phyloP scores from a whole-genome alignment of 2,113 vertebrate genomes.

The Hemiprocne comata region DNA sequence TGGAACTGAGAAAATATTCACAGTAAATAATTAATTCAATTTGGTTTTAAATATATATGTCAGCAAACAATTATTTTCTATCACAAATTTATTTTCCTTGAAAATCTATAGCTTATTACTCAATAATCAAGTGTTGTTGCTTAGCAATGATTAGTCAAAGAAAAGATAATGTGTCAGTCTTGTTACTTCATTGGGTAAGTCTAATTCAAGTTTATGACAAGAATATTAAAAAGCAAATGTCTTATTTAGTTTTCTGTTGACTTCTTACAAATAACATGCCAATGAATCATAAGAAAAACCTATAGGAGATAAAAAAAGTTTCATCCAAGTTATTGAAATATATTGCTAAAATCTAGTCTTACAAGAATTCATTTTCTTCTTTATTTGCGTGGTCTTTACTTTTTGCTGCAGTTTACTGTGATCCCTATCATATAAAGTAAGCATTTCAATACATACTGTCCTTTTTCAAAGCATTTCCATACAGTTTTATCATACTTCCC shows the following conservation, averaged over 20 bases:
- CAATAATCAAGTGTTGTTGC: background rate
- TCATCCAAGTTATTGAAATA: background rate
- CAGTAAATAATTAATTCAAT: background rate
- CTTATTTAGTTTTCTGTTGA: background rate
- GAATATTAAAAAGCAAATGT: background rate
- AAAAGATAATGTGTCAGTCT: background rate
- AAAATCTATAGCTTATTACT: background rate
- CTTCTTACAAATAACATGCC: background rate
- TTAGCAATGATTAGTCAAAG: background rate
- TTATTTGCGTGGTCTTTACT: background rate
- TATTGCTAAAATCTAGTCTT: background rate
- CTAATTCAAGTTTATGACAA: background rate
- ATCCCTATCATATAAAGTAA: background rate
- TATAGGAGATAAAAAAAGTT: background rate
- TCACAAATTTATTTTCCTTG: background rate
- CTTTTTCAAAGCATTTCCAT: background rate
- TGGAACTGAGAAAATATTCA: slow-evolving; percentile 4
- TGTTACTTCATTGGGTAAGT: background rate
- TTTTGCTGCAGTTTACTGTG: background rate
- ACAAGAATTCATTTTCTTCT: background rate
- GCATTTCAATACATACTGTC: background rate
- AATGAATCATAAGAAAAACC: background rate
- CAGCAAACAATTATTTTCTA: slow-evolving; percentile 15
- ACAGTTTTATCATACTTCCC: background rate
- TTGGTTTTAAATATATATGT: background rate